These are phyloP conservation scores for Ptychodera flava DNA, from an alignment of 35 echinoderm and acorn worm genomes.

Conservation along the genomic window DNA sequence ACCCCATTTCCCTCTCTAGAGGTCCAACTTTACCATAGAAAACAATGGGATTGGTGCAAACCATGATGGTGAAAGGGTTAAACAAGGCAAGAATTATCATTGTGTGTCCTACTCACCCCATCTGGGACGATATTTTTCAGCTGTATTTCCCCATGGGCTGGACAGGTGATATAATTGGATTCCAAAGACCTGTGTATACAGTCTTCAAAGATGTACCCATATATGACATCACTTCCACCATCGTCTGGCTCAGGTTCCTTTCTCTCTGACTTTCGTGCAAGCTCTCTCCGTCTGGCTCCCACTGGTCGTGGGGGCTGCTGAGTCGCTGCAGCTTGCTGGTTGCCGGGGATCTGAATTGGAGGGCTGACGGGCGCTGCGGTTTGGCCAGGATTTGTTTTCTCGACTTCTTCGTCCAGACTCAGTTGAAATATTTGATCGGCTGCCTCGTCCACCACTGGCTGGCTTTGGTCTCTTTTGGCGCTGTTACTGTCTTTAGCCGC, in stretches of 20 bases:
- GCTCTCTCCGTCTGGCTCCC: neutral
- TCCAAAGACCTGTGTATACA: conserved; percentile 73
- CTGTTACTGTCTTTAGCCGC: neutral
- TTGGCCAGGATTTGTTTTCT: neutral
- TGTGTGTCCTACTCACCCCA: conserved; percentile 98
- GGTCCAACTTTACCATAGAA: too few relatives aligned
- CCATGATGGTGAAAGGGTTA: too few relatives aligned
- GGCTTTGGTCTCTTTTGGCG: neutral
- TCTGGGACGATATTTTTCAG: conserved; percentile 74
- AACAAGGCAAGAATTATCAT: too few relatives aligned
- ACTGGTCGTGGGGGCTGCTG: neutral
- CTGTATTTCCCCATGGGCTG: conserved; percentile 66
- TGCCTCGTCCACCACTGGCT: neutral
- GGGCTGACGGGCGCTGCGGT: neutral
- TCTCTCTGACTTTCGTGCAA: neutral
- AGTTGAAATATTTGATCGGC: neutral
- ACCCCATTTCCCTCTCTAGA: too few relatives aligned
- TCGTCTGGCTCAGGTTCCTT: neutral
- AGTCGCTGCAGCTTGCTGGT: neutral
- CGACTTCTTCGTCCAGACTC: neutral
- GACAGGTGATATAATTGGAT: conserved; percentile 61
- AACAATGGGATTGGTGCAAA: too few relatives aligned
- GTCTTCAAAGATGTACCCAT: conserved; percentile 87
- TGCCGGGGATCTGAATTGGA: neutral
- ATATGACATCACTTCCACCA: conserved; percentile 14